phyloP scores from a whole-genome alignment of 2,113 vertebrate species.

The Rhagologus leucostigma region DNA sequence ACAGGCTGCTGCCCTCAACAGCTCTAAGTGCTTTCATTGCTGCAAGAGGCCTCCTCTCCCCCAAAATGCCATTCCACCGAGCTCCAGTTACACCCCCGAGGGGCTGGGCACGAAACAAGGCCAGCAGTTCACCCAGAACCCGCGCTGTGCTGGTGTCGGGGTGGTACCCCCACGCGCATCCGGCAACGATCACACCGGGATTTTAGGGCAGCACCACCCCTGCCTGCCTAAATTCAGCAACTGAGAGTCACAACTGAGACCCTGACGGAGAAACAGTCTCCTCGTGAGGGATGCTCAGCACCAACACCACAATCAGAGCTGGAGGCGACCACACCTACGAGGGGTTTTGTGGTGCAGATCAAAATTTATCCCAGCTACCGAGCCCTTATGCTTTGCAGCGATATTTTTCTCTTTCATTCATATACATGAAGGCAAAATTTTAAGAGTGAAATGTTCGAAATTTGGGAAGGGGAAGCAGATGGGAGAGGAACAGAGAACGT shows the following conservation, averaged over 20 bases:
- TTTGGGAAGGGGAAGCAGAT: constrained; percentile 3
- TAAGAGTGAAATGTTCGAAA: neutral
- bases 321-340: neutral
- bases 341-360: neutral
- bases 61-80: neutral
- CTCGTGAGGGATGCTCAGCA: neutral
- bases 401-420: neutral
- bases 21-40: neutral
- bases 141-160: neutral
- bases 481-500: neutral
- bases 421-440: neutral
- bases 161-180: neutral
- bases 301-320: neutral
- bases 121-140: neutral
- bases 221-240: neutral
- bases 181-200: rapidly evolving
- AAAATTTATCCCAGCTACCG: neutral
- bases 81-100: neutral
- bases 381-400: neutral
- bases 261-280: neutral
- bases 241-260: neutral
- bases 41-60: neutral
- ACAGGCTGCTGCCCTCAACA: neutral
- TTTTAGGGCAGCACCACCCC: neutral
- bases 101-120: neutral